A percentile compares a stretch with the other conserved stretches of the same genome.
Conservation (phyloP, 2,113 vertebrate genomes). For the Haplochromis vanheusdeni region DNA sequence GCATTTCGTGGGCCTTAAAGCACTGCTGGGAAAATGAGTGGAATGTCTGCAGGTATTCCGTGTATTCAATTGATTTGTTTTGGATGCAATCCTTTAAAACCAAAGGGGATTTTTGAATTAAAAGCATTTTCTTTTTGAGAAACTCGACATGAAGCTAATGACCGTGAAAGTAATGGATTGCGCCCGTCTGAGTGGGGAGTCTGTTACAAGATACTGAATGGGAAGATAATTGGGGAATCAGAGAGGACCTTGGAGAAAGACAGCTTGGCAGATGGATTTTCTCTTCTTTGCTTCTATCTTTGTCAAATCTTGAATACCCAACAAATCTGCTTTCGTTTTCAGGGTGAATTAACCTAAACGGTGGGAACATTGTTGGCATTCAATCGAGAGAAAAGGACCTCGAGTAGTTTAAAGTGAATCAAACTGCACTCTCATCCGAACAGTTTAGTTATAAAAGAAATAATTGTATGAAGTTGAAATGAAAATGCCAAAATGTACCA, state of each 20-base stretch:
- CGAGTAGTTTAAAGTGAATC: neutral
- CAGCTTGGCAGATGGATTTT: neutral
- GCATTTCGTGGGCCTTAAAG: neutral
- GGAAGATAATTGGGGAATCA: neutral
- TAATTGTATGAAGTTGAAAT: neutral
- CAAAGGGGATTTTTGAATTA: neutral
- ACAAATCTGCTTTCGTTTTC: neutral
- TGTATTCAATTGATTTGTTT: neutral
- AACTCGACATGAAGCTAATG: neutral
- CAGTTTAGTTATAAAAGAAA: neutral
- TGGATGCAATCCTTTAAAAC: neutral
- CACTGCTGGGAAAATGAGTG: neutral
- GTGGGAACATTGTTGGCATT: neutral
- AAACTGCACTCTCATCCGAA: neutral
- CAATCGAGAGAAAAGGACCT: neutral
- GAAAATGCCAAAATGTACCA: neutral
- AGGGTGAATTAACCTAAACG: neutral
- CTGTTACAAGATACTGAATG: neutral
- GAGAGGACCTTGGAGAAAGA: neutral
- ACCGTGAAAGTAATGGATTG: neutral
- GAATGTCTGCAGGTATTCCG: neutral
- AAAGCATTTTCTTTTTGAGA: neutral
- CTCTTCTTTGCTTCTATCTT: neutral
- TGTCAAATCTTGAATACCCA: neutral
- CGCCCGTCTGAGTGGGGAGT: neutral